phyloP scores from a whole-genome alignment of 2,113 vertebrate genomes.

The Caloenas nicobarica region DNA sequence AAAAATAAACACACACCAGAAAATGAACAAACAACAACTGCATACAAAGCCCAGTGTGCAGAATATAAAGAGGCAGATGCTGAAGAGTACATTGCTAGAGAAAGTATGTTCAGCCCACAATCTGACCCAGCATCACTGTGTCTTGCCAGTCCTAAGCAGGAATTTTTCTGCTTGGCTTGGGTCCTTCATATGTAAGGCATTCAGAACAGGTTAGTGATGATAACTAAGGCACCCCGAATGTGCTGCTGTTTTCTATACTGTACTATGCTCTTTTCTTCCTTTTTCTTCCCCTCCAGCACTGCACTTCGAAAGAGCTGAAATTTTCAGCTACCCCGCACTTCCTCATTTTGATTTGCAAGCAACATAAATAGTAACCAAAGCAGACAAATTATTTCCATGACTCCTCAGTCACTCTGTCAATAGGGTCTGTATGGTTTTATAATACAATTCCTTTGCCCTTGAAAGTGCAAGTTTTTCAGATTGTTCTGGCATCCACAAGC shows the following conservation, averaged over 20 bases:
- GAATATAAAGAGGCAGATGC: neutral
- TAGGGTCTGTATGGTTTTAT: neutral
- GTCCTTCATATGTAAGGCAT: neutral
- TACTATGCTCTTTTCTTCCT: neutral
- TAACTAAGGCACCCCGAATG: neutral
- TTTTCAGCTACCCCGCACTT: neutral
- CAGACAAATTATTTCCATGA: neutral
- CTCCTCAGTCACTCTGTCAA: neutral
- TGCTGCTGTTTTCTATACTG: neutral
- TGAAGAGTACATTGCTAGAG: neutral
- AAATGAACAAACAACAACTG: fast-evolving
- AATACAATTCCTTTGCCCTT: neutral
- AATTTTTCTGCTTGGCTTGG: neutral
- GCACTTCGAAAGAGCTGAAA: neutral
- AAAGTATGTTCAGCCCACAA: neutral
- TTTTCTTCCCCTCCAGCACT: neutral
- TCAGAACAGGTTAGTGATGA: neutral
- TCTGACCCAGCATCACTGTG: neutral
- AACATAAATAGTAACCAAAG: neutral
- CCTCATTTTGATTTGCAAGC: neutral
- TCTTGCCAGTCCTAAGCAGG: neutral
- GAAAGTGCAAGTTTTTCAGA: neutral
- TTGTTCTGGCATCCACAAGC: neutral
- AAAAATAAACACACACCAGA: neutral
- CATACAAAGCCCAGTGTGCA: neutral